Percentiles rank a stretch among this genome's conserved stretches.
Evolutionary conservation across 2,888 invertebrate species (phyloP).

Genomic region (Plagodis dolabraria): DNA sequence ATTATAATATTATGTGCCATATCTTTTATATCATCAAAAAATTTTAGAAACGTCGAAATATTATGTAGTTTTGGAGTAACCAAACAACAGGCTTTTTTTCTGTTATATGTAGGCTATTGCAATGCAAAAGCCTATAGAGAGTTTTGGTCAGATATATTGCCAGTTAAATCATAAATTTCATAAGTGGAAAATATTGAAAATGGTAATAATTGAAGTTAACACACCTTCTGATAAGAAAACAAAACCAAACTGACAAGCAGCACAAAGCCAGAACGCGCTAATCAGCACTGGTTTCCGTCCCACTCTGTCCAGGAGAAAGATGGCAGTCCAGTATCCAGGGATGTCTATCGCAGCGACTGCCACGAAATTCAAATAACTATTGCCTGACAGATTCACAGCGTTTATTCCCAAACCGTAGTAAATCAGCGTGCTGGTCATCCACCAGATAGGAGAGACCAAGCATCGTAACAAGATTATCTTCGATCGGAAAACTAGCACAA

Average conservation of each 20-base stretch:
- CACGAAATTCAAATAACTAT: slow-evolving; percentile 88
- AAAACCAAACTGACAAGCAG: slow-evolving; percentile 85
- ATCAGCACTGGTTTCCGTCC: slow-evolving; percentile 87
- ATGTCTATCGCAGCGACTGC: slow-evolving; percentile 88
- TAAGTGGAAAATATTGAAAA: too few species aligned
- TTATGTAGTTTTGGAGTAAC: too few species aligned
- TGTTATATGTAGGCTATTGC: too few species aligned
- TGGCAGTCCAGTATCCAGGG: slow-evolving; percentile 88
- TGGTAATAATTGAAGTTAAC: neutral
- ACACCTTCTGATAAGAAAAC: slow-evolving; percentile 85
- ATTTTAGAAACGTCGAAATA: too few species aligned
- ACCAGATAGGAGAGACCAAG: slow-evolving; percentile 83
- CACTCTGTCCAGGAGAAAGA: slow-evolving; percentile 85
- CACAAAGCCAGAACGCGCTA: slow-evolving; percentile 86
- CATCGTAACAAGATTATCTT: slow-evolving; percentile 62
- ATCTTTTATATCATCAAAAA: too few species aligned
- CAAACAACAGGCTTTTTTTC: too few species aligned
- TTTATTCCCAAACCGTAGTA: slow-evolving; percentile 90
- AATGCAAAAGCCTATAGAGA: too few species aligned
- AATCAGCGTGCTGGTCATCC: slow-evolving; percentile 88
- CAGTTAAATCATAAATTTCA: too few species aligned
- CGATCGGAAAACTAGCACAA: slow-evolving; percentile 60
- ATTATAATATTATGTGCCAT: too few species aligned
- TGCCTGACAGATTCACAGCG: slow-evolving; percentile 87
- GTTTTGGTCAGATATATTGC: too few species aligned